A percentile compares a stretch with the other conserved stretches of the same genome.
phyloP scores from a whole-genome alignment of 2,888 invertebrate genomes.

The Empis livida region DNA sequence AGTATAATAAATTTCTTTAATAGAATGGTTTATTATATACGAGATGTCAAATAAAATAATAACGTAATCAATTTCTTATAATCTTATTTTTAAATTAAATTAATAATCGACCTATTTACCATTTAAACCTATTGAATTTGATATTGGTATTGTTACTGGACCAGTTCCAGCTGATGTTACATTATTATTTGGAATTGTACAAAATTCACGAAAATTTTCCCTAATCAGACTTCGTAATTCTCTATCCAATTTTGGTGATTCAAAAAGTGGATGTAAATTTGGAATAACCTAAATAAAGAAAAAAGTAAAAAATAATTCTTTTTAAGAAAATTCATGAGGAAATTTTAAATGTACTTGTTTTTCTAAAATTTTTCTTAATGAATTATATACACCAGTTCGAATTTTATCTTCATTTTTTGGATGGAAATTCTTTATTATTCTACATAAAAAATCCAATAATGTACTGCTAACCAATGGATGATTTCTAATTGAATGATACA shows the following conservation, averaged over 20 bases:
- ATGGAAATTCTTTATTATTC: conserved; percentile 41
- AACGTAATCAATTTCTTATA: too few relatives aligned
- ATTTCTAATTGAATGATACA: conserved; percentile 52
- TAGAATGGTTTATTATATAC: too few relatives aligned
- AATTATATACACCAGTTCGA: conserved; percentile 36
- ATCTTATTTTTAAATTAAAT: neutral
- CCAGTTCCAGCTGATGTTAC: conserved; percentile 19
- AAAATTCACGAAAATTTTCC: conserved; percentile 84
- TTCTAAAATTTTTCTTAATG: conserved; percentile 32
- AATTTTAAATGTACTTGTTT: conserved; percentile 58
- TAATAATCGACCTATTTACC: conserved; percentile 13
- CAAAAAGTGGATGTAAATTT: conserved; percentile 46
- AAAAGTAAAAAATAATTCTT: too few relatives aligned
- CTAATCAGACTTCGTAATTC: conserved; percentile 63
- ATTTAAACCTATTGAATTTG: conserved; percentile 14
- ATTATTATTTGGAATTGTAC: conserved; percentile 7
- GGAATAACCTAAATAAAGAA: conserved; percentile 38
- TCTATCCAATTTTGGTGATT: conserved; percentile 47
- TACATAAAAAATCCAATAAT: conserved; percentile 52
- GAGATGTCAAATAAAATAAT: too few relatives aligned
- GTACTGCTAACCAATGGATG: conserved; percentile 53
- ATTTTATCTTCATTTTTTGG: conserved; percentile 34
- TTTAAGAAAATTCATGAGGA: too few relatives aligned
- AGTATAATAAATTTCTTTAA: too few relatives aligned
- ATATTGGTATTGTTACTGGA: conserved; percentile 18